Conservation (phyloP, 2,888 invertebrate genomes). For the Eristalis pertinax region DNA sequence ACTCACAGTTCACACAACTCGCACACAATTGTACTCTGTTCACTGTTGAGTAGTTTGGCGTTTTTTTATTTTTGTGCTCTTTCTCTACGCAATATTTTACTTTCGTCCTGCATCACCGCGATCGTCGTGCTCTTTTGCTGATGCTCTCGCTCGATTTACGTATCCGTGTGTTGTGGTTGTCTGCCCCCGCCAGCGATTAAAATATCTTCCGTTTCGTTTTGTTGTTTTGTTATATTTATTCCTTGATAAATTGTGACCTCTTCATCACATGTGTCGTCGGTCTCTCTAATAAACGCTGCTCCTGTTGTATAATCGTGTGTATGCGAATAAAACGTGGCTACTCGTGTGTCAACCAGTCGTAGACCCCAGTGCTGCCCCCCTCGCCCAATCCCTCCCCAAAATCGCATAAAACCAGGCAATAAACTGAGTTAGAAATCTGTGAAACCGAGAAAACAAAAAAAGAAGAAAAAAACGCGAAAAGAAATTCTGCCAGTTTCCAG, state of each 20-base stretch:
- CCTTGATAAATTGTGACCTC: slow-evolving; percentile 45
- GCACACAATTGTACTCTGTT: too few relatives aligned
- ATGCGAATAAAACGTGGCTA: slow-evolving; percentile 47
- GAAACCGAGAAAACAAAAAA: background rate
- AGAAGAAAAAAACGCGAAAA: background rate
- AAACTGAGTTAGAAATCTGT: background rate
- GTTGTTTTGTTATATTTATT: background rate
- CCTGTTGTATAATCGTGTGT: slow-evolving; percentile 44
- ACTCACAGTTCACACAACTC: background rate
- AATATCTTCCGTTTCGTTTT: slow-evolving; percentile 9
- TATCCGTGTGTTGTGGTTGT: slow-evolving; percentile 33
- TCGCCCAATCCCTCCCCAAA: too few relatives aligned
- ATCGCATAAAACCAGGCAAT: background rate
- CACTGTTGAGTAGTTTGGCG: background rate
- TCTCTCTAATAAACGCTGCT: background rate
- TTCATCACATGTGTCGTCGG: slow-evolving; percentile 34
- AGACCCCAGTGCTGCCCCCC: background rate
- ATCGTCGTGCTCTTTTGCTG: slow-evolving; percentile 43
- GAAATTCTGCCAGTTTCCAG: background rate
- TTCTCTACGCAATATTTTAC: slow-evolving; percentile 45
- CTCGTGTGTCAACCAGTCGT: slow-evolving; percentile 1
- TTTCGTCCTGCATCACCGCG: slow-evolving; percentile 25
- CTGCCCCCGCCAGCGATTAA: slow-evolving; percentile 23
- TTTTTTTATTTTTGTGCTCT: slow-evolving; percentile 25
- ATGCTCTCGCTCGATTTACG: slow-evolving; percentile 28